Evolutionary conservation across 2,113 vertebrate species (phyloP).

Genomic region (Pituophis catenifer): DNA sequence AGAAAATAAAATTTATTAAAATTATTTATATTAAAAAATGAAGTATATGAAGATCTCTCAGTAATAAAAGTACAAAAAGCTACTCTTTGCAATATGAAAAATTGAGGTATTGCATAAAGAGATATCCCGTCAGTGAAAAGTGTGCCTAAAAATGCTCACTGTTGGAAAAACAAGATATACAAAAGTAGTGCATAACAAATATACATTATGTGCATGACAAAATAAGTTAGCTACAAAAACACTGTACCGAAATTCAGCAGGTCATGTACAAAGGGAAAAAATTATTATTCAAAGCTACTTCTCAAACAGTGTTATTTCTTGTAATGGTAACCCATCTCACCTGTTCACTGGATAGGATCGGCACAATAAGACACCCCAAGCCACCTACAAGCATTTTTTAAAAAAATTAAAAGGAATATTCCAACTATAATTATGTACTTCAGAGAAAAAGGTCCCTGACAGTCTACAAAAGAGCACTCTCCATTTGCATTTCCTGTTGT

Average conservation of each 20-base stretch:
- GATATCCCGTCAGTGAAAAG: conserved; percentile 99
- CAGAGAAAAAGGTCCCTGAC: conserved; percentile 91
- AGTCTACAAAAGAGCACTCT: conserved; percentile 91
- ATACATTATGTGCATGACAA: conserved; percentile 99
- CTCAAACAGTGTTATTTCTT: conserved; percentile 98
- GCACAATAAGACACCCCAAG: conserved; percentile 95
- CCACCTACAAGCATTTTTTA: conserved; percentile 77
- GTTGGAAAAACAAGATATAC: conserved; percentile 99
- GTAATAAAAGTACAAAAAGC: conserved; percentile 99
- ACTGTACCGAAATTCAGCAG: conserved; percentile 99
- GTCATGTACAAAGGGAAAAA: conserved; percentile 98
- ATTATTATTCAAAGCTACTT: conserved; percentile 99
- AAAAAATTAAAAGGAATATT: conserved; percentile 76
- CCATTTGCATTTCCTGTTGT: conserved; percentile 72
- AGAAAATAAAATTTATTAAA: conserved; percentile 99
- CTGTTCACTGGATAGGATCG: conserved; percentile 91
- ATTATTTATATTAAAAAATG: conserved; percentile 99
- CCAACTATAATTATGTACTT: conserved; percentile 72
- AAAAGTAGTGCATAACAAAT: conserved; percentile 99
- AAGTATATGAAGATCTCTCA: conserved; percentile 99
- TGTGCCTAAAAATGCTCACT: conserved; percentile 99
- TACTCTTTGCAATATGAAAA: conserved; percentile 99
- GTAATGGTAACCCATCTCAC: conserved; percentile 92
- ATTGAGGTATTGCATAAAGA: conserved; percentile 99
- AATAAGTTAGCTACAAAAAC: conserved; percentile 99